Evolutionary conservation across 37 sponge, comb jelly and placozoan species (phyloP).

Genomic region (Eunapius fragilis): DNA sequence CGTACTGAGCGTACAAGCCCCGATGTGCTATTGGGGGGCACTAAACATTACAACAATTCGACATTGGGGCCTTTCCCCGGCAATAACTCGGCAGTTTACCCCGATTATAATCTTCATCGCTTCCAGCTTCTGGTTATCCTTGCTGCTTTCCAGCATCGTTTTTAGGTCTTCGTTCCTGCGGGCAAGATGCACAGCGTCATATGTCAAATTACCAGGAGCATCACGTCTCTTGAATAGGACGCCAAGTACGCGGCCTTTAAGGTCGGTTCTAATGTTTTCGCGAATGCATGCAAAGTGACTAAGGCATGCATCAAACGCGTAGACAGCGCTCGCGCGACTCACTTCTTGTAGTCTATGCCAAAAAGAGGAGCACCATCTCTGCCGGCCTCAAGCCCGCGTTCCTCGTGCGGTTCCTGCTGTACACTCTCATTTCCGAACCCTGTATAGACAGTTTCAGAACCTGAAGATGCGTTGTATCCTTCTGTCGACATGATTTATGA

Average conservation of each 20-base stretch:
- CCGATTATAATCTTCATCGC: constrained; percentile 92
- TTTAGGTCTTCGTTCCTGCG: constrained; percentile 83
- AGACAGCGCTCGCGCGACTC: background rate
- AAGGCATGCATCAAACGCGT: background rate
- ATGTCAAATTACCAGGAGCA: background rate
- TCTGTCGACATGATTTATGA: constrained; percentile 48
- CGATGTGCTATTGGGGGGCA: too few relatives aligned
- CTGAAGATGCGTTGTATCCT: constrained; percentile 68
- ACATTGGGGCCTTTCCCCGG: background rate
- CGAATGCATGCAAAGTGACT: background rate
- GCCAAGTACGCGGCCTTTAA: background rate
- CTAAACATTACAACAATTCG: background rate
- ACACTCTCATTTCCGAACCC: constrained; percentile 59
- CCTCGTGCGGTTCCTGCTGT: constrained; percentile 1
- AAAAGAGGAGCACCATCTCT: constrained; percentile 45
- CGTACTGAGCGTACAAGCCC: background rate
- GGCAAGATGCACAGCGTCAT: background rate
- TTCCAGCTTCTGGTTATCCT: constrained; percentile 88
- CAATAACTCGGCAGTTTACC: constrained; percentile 24
- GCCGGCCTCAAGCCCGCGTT: background rate
- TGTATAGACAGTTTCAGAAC: constrained; percentile 26
- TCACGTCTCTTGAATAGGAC: background rate
- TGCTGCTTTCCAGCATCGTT: constrained; percentile 83
- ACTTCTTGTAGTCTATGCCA: constrained; percentile 78
- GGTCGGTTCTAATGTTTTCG: background rate